A percentile compares a stretch with the other conserved stretches of the same genome.
Evolutionary conservation across 2,888 invertebrate genomes (phyloP).

Genomic region (Drosophila acutilabella): DNA sequence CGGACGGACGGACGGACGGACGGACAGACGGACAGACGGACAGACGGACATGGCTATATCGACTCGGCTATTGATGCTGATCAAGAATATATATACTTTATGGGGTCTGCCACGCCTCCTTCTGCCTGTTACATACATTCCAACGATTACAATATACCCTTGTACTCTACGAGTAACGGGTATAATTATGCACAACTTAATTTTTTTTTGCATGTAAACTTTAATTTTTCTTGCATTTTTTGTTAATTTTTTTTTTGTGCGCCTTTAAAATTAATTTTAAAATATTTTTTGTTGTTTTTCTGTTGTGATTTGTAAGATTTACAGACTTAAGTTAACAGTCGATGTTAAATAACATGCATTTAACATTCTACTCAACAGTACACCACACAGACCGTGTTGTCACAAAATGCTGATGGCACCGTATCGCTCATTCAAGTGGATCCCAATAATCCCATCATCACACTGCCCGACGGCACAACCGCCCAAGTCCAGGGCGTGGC

Average conservation of each 20-base stretch:
- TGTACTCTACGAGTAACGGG: too few species aligned
- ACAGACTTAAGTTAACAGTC: too few species aligned
- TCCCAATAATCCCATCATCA: constrained; percentile 96
- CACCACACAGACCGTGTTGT: constrained; percentile 95
- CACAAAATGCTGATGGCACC: constrained; percentile 98
- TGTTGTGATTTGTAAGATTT: constrained; percentile 26
- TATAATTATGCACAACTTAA: constrained; percentile 8
- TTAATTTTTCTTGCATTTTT: constrained; percentile 20
- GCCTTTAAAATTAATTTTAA: neutral
- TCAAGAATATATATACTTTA: too few species aligned
- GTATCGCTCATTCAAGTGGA: constrained; percentile 98
- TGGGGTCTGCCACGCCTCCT: too few species aligned
- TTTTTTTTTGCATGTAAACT: constrained; percentile 12
- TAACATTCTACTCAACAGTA: constrained; percentile 86
- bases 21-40: too few species aligned
- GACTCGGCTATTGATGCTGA: too few species aligned
- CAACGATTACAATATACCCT: too few species aligned
- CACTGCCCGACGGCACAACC: constrained; percentile 97
- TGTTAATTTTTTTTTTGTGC: neutral
- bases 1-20: too few species aligned
- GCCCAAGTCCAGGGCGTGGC: constrained; percentile 93
- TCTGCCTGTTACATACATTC: too few species aligned
- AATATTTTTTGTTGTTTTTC: constrained; percentile 12
- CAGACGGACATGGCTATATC: too few species aligned
- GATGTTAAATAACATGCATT: constrained; percentile 16